Evolutionary conservation across 2,797 vertebrate species (phyloP).

Genomic region (Eulemur albifrons): DNA sequence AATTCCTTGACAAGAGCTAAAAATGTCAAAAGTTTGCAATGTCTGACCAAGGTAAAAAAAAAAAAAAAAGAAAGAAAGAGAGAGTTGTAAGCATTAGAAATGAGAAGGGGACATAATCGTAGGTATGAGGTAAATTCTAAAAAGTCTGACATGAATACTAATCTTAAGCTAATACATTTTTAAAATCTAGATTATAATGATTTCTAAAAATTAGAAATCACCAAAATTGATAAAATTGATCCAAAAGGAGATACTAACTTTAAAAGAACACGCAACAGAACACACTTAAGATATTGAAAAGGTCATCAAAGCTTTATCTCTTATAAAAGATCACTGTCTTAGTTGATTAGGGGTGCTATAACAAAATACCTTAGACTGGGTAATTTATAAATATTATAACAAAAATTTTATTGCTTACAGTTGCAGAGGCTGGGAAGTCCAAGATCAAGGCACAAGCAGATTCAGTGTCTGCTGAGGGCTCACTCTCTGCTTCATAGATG

Average conservation of each 20-base stretch:
- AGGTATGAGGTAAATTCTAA: not conserved
- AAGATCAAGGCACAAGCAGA: no score
- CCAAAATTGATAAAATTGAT: not conserved
- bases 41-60: not conserved
- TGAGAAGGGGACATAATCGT: not conserved
- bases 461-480: not conserved
- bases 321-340: not conserved
- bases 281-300: not conserved
- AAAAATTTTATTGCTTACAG: no score
- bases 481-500: not conserved
- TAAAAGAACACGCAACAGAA: not conserved
- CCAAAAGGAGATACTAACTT: not conserved
- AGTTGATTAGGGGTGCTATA: not conserved
- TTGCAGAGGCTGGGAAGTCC: no score
- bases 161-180: slow-evolving; percentile 7
- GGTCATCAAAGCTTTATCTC: not conserved
- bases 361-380: not conserved
- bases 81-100: not conserved
- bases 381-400: not conserved
- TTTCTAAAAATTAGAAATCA: not conserved
- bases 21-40: not conserved
- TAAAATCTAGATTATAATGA: not conserved
- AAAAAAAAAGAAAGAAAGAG: not conserved
- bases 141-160: not conserved
- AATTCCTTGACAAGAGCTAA: not conserved